Evolutionary conservation across 2,797 vertebrate genomes (phyloP), one percentile per base, ranked within the genome.

Genomic region (Capromys pilorides): DNA sequence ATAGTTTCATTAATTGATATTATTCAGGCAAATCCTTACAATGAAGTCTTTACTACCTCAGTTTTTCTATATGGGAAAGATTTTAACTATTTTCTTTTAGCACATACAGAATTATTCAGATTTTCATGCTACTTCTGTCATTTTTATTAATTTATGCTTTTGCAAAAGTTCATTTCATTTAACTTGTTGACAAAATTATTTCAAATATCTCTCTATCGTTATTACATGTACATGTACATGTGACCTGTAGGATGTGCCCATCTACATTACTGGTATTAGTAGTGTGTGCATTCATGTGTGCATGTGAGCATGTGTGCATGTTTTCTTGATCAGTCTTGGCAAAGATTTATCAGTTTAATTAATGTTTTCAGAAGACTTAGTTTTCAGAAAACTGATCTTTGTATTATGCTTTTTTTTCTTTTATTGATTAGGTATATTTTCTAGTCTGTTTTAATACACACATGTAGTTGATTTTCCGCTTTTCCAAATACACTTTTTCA

Each of bases 41-140:
- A 18, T 75, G 9, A 71, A 91, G 64, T 22, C 62, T 88, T 87
- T 24, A 91, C 49, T n/a, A 77, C 39, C 16, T n/a, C 9, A 21
- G 1, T 83, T 84, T 96, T 90, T 88, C 62, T 87, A 13, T 59
- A 6, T 89, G 49, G 36, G 31, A 18, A 81, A 79, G 14, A 49
- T 88, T 82, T 82, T 61, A 84, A 66, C 64, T 88, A 66, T 5
- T 77, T 96, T 89, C 39, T 81, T 86, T 92, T 87, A 87, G n/a
- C 69, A 82, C 31, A 79, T 81, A 62, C 13, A 80, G 19, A 12
- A 57, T 28, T 59, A 85, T 41, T 79, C 31, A 81, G 31, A 45
- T 83, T 83, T 90, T 90, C 4, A 22, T 77, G 73, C 41, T 73
- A 79, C 31, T 73, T 82, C 1, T 80, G 33, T 88, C 36, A 69